Conservation (phyloP, 2,888 invertebrate genomes). For the Clivina fossor region DNA sequence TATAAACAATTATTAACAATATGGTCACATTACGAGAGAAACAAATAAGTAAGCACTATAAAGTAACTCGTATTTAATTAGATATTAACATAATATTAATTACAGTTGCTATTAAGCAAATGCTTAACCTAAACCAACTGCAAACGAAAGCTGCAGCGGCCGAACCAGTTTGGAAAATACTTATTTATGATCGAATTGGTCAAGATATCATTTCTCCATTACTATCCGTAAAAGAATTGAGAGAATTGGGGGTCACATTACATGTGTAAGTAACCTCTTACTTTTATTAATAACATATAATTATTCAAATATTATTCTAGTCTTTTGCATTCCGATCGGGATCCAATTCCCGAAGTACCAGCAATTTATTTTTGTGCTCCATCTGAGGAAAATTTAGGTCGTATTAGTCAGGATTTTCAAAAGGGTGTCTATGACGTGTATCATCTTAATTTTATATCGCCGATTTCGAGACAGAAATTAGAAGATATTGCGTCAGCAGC, state of each 20-base stretch:
- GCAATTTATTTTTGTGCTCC: conserved; percentile 98
- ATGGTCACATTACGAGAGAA: conserved; percentile 72
- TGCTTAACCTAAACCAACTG: conserved; percentile 90
- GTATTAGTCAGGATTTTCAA: conserved; percentile 88
- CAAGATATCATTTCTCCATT: conserved; percentile 98
- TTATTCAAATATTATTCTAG: conserved; percentile 55
- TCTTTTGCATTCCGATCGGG: conserved; percentile 83
- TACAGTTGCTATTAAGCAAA: conserved; percentile 88
- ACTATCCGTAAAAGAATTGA: conserved; percentile 90
- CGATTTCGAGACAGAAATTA: conserved; percentile 88
- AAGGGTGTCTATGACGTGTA: conserved; percentile 91
- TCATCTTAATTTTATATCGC: conserved; percentile 95
- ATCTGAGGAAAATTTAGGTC: conserved; percentile 91
- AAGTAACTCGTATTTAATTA: conserved; percentile 2
- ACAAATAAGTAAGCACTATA: conserved; percentile 62
- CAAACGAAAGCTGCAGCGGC: conserved; percentile 72
- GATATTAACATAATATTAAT: conserved; percentile 40
- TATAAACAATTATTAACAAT: too few relatives aligned
- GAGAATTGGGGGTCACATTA: conserved; percentile 95
- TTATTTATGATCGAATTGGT: conserved; percentile 93
- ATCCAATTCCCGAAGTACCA: conserved; percentile 97
- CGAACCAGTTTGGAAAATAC: conserved; percentile 94
- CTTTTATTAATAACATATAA: conserved; percentile 5
- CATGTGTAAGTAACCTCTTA: conserved; percentile 78
- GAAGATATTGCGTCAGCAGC: conserved; percentile 95